phyloP scores from a whole-genome alignment of 2,113 vertebrate species.

The Cheirogaleus medius region DNA sequence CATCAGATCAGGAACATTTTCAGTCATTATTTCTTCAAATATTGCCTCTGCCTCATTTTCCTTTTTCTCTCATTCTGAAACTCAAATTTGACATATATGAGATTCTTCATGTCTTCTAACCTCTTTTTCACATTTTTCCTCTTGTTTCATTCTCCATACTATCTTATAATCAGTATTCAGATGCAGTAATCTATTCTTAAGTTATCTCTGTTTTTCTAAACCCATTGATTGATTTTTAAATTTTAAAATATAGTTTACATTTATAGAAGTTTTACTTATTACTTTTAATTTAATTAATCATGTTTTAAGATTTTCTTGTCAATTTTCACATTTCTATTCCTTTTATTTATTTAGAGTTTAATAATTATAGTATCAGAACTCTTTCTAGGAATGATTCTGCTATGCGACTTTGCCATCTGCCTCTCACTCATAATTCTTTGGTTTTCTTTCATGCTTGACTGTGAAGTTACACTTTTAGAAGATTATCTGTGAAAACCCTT shows the following conservation, averaged over 20 bases:
- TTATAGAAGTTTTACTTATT: neutral
- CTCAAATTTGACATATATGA: neutral
- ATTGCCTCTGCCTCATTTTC: neutral
- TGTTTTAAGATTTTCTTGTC: neutral
- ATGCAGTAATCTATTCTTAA: neutral
- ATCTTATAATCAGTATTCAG: neutral
- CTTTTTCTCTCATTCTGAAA: neutral
- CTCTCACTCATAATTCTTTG: neutral
- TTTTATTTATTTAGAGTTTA: constrained; percentile 7
- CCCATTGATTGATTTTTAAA: neutral
- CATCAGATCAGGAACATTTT: neutral
- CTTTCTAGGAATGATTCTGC: neutral
- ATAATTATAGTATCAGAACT: neutral
- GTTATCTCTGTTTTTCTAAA: neutral
- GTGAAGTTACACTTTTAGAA: neutral
- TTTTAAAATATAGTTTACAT: neutral
- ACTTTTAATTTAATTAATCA: neutral
- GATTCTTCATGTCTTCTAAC: neutral
- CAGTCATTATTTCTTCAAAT: neutral
- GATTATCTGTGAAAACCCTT: constrained; percentile 19
- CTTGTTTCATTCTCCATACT: neutral
- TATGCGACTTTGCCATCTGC: neutral
- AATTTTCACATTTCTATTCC: neutral
- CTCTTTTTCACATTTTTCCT: neutral
- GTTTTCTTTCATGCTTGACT: neutral